These are phyloP conservation scores for Nesometra sesokonis DNA, from an alignment of 35 echinoderm and acorn worm genomes.

Conservation along the genomic window DNA sequence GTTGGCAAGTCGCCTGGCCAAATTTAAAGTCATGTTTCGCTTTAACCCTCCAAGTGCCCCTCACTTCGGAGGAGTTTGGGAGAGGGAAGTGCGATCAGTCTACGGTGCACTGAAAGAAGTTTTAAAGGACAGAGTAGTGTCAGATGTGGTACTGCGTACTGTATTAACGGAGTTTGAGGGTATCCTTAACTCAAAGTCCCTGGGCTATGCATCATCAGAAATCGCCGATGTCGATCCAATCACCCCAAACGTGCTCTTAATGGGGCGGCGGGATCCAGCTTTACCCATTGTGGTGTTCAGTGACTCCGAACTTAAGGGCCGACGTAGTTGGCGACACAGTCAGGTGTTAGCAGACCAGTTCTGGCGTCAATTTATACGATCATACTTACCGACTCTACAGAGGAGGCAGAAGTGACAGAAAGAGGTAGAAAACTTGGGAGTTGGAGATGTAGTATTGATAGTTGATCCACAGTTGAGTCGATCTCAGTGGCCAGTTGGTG, in stretches of 20 bases:
- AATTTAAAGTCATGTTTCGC: background rate
- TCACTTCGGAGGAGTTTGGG: slow-evolving; percentile 12
- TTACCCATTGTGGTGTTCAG: background rate
- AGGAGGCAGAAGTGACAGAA: slow-evolving; percentile 26
- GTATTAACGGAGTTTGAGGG: slow-evolving; percentile 35
- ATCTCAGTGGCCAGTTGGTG: background rate
- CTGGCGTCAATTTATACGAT: slow-evolving; percentile 26
- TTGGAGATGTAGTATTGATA: slow-evolving; percentile 10
- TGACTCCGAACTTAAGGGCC: background rate
- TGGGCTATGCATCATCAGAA: slow-evolving; percentile 34
- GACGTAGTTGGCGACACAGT: slow-evolving; percentile 8
- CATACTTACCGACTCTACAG: slow-evolving; percentile 21
- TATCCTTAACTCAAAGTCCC: slow-evolving; percentile 27
- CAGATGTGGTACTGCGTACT: slow-evolving; percentile 17
- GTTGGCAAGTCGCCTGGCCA: background rate
- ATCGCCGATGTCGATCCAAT: slow-evolving; percentile 30
- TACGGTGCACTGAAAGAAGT: slow-evolving; percentile 6
- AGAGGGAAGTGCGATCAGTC: slow-evolving; percentile 17
- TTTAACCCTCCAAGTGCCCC: slow-evolving; percentile 6
- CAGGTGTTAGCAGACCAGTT: slow-evolving; percentile 27
- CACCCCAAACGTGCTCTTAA: slow-evolving; percentile 29
- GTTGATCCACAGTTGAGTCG: background rate
- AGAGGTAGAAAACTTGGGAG: slow-evolving; percentile 18
- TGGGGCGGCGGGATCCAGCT: slow-evolving; percentile 21
- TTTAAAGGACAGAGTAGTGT: background rate